These are phyloP conservation scores for Megalurothrips usitatus DNA, from an alignment of 2,888 invertebrate genomes.

Conservation along the genomic window DNA sequence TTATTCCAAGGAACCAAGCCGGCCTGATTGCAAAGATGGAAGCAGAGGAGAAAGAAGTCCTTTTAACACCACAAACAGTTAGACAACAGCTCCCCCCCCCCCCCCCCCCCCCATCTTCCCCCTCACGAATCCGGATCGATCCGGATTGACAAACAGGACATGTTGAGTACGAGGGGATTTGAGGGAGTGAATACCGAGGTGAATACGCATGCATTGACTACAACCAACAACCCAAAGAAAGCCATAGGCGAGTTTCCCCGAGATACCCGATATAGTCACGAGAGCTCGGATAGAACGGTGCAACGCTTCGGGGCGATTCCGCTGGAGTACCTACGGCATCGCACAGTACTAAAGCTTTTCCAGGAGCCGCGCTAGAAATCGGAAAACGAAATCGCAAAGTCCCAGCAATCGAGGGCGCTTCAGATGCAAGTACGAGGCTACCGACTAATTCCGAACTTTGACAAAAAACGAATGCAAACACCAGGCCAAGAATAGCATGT, in stretches of 20 bases:
- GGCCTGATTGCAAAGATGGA: not conserved
- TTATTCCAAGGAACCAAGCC: not conserved
- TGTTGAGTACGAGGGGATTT: not conserved
- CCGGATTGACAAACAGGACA: not conserved
- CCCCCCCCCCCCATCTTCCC: not conserved
- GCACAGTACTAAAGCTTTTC: too few species aligned
- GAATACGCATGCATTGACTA: constrained; percentile 9
- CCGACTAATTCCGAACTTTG: too few species aligned
- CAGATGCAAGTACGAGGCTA: too few species aligned
- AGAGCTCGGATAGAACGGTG: too few species aligned
- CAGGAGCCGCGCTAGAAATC: too few species aligned
- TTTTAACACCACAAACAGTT: not conserved
- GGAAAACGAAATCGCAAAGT: too few species aligned
- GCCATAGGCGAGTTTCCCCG: not conserved
- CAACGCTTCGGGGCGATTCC: too few species aligned
- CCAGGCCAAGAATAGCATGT: not conserved
- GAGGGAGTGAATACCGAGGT: not conserved
- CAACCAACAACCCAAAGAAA: constrained; percentile 20
- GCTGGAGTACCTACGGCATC: too few species aligned
- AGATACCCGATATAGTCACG: not conserved
- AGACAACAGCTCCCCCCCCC: not conserved
- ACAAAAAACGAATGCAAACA: not conserved
- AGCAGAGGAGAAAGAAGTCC: not conserved
- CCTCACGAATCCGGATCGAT: not conserved
- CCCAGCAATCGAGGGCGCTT: too few species aligned